Conservation (phyloP, 2,113 vertebrate species). For the Clarias gariepinus region DNA sequence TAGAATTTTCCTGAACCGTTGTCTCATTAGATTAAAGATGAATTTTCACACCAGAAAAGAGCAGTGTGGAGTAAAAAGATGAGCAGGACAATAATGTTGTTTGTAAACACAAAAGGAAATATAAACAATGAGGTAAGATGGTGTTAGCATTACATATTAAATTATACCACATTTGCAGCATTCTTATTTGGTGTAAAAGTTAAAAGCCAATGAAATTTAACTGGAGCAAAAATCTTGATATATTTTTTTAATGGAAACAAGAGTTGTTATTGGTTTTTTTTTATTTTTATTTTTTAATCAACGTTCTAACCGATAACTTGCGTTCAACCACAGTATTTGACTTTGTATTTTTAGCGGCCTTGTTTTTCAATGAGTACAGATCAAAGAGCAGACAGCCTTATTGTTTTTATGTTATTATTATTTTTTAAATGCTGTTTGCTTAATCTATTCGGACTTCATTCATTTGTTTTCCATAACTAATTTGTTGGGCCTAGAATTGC, state of each 20-base stretch:
- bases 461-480: no score
- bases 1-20: constrained; percentile 7
- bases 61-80: background rate
- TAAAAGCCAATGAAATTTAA: background rate
- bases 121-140: constrained; percentile 20
- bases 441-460: no score
- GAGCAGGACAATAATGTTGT: background rate
- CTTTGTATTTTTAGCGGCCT: no score
- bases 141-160: background rate
- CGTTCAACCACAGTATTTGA: no score
- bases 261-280: background rate
- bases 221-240: background rate
- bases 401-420: no score
- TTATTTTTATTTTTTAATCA: no score
- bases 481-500: no score
- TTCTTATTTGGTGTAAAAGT: constrained; percentile 2
- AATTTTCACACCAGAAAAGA: constrained; percentile 4
- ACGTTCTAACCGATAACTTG: no score
- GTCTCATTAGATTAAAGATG: constrained; percentile 19
- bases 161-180: background rate
- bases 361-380: no score
- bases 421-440: no score
- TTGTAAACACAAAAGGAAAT: constrained; percentile 29
- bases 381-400: no score
- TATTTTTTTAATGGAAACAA: background rate